phyloP scores from a whole-genome alignment of 2,113 vertebrate species.

The Thinocorus orbignyianus region DNA sequence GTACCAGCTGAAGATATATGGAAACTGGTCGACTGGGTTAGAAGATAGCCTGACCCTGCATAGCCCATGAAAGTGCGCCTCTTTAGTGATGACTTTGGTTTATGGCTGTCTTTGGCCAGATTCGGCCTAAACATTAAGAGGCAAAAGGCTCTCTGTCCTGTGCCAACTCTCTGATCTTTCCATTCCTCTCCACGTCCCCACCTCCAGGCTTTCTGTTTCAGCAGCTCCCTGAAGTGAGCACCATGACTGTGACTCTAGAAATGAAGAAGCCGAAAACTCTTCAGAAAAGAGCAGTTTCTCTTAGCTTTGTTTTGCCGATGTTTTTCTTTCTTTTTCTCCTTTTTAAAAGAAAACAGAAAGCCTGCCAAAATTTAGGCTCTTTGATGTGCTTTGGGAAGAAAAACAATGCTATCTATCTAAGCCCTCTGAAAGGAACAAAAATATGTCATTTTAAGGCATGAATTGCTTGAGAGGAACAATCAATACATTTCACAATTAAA shows the following conservation, averaged over 20 bases:
- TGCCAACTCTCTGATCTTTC: slow-evolving; percentile 51
- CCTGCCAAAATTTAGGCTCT: slow-evolving; percentile 53
- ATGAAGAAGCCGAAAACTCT: slow-evolving; percentile 14
- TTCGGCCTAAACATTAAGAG: not conserved
- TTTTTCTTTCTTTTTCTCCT: slow-evolving; percentile 33
- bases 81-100: not conserved
- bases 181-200: not conserved
- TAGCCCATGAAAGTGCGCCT: not conserved
- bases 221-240: slow-evolving; percentile 60
- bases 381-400: slow-evolving; percentile 70
- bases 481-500: slow-evolving; percentile 11
- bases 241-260: slow-evolving; percentile 25
- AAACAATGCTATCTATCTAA: slow-evolving; percentile 62
- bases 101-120: not conserved
- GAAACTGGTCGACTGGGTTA: not conserved
- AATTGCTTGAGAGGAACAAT: slow-evolving; percentile 37
- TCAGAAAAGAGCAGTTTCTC: slow-evolving; percentile 65
- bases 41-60: not conserved
- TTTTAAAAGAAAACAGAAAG: slow-evolving; percentile 47
- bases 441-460: slow-evolving; percentile 36
- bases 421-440: slow-evolving; percentile 47
- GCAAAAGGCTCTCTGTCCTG: not conserved
- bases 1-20: not conserved
- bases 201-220: slow-evolving; percentile 26
- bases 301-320: slow-evolving; percentile 53